A percentile compares a stretch with the other conserved stretches of the same genome.
These are phyloP conservation scores for Tangachromis dhanisi DNA, from an alignment of 2,113 vertebrate species.

Conservation along the genomic window DNA sequence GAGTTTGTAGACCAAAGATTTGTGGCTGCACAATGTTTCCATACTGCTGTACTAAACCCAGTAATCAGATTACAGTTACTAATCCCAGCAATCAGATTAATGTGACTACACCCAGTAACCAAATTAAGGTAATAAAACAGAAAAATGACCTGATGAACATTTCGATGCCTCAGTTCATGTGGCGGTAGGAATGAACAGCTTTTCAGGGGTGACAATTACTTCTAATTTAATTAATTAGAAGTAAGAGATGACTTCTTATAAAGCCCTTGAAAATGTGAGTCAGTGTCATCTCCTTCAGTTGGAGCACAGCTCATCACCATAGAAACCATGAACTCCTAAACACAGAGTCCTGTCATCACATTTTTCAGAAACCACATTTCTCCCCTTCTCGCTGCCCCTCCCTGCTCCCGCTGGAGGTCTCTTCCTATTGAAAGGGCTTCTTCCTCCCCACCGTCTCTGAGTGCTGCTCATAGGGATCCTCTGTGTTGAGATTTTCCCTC, in stretches of 20 bases:
- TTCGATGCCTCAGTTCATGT: not conserved
- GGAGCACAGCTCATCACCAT: not conserved
- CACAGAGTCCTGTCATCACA: not conserved
- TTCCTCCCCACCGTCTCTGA: not conserved
- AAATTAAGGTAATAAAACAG: not conserved
- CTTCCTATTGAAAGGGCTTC: not conserved
- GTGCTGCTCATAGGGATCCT: not conserved
- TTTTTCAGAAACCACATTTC: not conserved
- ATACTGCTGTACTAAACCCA: not conserved
- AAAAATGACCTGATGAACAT: not conserved
- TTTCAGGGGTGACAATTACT: not conserved
- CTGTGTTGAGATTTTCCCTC: not conserved
- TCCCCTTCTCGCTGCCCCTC: not conserved
- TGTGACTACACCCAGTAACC: not conserved
- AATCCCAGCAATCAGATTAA: not conserved
- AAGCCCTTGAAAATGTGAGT: not conserved
- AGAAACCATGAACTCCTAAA: not conserved
- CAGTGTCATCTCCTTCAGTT: not conserved
- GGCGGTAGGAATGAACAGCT: not conserved
- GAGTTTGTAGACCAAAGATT: not conserved
- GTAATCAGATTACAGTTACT: not conserved
- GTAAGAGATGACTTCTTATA: not conserved
- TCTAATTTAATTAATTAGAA: not conserved
- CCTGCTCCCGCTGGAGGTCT: not conserved
- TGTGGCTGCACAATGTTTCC: not conserved